A percentile compares a stretch with the other conserved stretches of the same genome.
Conservation (phyloP, 2,113 vertebrate genomes). For the Nothobranchius kuhntae region DNA sequence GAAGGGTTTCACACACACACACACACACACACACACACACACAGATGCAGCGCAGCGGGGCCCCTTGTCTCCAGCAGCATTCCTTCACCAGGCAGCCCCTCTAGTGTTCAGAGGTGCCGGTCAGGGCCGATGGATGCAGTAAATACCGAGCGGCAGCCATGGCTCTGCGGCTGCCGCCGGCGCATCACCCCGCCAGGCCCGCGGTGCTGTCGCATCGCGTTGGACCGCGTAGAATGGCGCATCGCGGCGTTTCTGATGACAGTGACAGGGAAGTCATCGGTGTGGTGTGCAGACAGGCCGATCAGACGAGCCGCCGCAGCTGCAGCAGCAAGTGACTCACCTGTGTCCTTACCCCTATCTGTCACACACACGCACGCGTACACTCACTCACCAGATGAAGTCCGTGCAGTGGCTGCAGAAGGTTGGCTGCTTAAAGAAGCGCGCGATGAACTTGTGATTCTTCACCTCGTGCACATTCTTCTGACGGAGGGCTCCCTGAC, state of each 20-base stretch:
- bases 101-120: conserved; percentile 38
- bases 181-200: conserved; percentile 30
- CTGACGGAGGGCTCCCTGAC: conserved; percentile 88
- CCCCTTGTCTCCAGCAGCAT: conserved; percentile 60
- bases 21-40: conserved; percentile 6
- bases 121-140: conserved; percentile 57
- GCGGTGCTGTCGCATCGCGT: conserved; percentile 61
- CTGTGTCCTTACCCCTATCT: conserved; percentile 60
- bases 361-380: neutral
- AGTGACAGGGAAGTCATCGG: conserved; percentile 48
- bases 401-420: conserved; percentile 95
- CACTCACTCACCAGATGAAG: conserved; percentile 86
- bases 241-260: conserved; percentile 49
- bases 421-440: conserved; percentile 94
- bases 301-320: conserved; percentile 2
- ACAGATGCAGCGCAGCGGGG: conserved; percentile 29
- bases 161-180: neutral
- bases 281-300: conserved; percentile 50
- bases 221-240: conserved; percentile 44
- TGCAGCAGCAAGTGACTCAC: conserved; percentile 78
- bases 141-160: conserved; percentile 37
- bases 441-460: conserved; percentile 90
- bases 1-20: no score
- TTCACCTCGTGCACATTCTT: conserved; percentile 90
- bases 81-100: conserved; percentile 52